A percentile compares a stretch with the other conserved stretches of the same genome.
phyloP scores from a whole-genome alignment of 2,113 vertebrate species.

The Raja brachyura region DNA sequence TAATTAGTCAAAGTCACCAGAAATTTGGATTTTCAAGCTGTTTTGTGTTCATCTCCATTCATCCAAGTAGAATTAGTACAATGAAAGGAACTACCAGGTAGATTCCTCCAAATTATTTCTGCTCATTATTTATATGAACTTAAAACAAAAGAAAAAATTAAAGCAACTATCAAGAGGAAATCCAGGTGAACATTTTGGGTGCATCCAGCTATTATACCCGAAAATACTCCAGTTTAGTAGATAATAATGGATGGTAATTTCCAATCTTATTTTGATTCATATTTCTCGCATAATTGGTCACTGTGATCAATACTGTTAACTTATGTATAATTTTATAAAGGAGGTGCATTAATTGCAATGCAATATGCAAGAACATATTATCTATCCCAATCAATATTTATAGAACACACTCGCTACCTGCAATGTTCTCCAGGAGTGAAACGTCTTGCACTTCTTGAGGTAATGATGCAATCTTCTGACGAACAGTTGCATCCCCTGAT shows the following conservation, averaged over 20 bases:
- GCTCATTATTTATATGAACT: neutral
- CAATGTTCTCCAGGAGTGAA: constrained; percentile 92
- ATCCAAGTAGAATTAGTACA: neutral
- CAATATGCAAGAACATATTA: neutral
- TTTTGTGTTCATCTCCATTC: neutral
- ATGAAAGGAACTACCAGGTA: neutral
- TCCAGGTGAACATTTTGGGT: neutral
- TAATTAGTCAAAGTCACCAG: neutral
- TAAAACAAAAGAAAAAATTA: neutral
- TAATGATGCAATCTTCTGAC: constrained; percentile 94
- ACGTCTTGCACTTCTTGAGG: constrained; percentile 97
- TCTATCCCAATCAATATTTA: neutral
- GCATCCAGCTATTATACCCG: neutral
- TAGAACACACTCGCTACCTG: constrained; percentile 59
- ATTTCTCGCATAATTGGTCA: neutral
- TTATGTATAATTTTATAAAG: neutral
- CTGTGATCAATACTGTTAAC: neutral
- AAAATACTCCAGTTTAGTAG: neutral
- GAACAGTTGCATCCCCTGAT: constrained; percentile 88
- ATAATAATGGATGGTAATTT: neutral
- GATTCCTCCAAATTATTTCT: neutral
- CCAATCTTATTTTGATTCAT: neutral
- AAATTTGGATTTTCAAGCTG: neutral
- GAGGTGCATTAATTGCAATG: neutral
- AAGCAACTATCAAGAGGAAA: neutral